Evolutionary conservation across 2,888 invertebrate genomes (phyloP).

Genomic region (Electrophaes corylata): DNA sequence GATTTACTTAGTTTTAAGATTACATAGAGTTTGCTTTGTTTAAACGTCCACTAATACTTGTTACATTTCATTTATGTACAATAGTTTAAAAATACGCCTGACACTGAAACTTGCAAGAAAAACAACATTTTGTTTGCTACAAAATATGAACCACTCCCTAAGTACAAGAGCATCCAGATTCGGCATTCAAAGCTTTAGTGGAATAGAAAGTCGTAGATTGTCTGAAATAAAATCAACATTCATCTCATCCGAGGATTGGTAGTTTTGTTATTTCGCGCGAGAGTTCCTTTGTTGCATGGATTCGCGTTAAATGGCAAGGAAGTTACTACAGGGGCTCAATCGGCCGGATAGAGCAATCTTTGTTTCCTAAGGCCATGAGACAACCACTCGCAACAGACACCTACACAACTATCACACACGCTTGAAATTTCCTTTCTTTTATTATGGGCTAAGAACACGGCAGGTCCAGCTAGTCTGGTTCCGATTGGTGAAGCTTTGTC

Average conservation of each 20-base stretch:
- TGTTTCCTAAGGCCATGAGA: slow-evolving; percentile 78
- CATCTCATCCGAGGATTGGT: slow-evolving; percentile 65
- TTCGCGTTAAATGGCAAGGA: slow-evolving; percentile 82
- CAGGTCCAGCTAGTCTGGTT: slow-evolving; percentile 57
- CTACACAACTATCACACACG: slow-evolving; percentile 46
- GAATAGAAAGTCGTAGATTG: slow-evolving; percentile 25
- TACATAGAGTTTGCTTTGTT: too few relatives aligned
- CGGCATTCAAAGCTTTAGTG: not conserved
- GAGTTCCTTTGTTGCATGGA: slow-evolving; percentile 79
- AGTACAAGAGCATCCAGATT: not conserved
- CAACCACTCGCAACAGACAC: slow-evolving; percentile 62
- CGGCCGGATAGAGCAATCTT: slow-evolving; percentile 79
- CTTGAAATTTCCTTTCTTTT: slow-evolving; percentile 6
- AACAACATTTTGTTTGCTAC: not conserved
- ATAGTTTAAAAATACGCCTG: too few relatives aligned
- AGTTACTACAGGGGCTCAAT: slow-evolving; percentile 81
- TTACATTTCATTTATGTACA: too few relatives aligned
- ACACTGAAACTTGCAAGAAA: not conserved
- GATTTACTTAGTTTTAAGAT: too few relatives aligned
- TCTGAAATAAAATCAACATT: slow-evolving; percentile 51
- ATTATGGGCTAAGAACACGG: slow-evolving; percentile 39
- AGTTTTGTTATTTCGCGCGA: slow-evolving; percentile 82
- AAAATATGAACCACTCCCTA: not conserved
- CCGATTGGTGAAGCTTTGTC: slow-evolving; percentile 60
- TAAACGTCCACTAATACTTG: too few relatives aligned